phyloP scores from a whole-genome alignment of 2,797 vertebrate genomes.

The Orientallactaga sibirica region DNA sequence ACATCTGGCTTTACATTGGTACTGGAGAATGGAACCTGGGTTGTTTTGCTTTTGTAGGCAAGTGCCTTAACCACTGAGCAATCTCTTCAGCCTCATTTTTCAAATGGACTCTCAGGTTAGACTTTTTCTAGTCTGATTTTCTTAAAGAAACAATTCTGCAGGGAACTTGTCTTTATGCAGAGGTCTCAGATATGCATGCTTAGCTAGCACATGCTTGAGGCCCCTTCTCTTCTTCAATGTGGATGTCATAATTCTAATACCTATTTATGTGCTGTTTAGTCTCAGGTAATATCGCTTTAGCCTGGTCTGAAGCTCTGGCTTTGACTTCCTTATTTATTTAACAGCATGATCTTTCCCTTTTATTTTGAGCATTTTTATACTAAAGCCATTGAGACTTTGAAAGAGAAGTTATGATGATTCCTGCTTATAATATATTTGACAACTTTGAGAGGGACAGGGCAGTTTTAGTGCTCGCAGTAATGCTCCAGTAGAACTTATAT shows the following conservation, averaged over 20 bases:
- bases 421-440: too few species aligned
- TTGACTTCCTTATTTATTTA: slow-evolving; percentile 23
- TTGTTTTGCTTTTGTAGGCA: too few species aligned
- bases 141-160: not conserved
- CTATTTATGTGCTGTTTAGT: not conserved
- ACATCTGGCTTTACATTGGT: too few species aligned
- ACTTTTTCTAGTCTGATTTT: not conserved
- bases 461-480: slow-evolving; percentile 36
- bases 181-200: not conserved
- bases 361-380: not conserved
- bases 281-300: not conserved
- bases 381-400: too few species aligned
- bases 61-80: too few species aligned
- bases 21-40: too few species aligned
- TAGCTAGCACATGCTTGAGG: not conserved
- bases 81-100: too few species aligned
- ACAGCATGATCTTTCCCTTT: not conserved
- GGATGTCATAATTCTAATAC: not conserved
- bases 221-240: not conserved
- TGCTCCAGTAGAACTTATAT: not conserved
- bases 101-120: not conserved
- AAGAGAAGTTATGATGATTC: too few species aligned
- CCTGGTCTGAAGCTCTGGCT: not conserved
- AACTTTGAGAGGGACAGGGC: not conserved
- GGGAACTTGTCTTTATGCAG: not conserved